Conservation (phyloP, 2,888 invertebrate species). For the Brachypalpus laphriformis region DNA sequence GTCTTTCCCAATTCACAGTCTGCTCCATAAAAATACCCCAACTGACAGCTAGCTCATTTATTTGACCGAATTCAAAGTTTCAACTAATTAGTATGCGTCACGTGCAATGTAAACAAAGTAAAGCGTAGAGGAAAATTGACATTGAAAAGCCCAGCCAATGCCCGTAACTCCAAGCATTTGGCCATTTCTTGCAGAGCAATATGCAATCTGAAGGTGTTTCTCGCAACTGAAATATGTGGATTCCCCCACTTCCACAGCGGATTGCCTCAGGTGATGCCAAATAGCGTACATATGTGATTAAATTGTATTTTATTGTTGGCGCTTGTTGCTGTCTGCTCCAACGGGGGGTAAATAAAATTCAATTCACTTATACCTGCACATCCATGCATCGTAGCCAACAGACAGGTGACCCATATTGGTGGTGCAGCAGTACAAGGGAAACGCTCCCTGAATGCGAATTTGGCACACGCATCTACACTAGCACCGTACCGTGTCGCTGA, state of each 20-base stretch:
- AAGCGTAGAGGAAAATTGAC: conserved; percentile 41
- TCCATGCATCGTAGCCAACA: not conserved
- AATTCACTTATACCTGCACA: conserved; percentile 40
- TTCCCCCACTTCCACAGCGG: conserved; percentile 5
- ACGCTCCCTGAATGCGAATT: conserved; percentile 57
- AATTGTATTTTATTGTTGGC: conserved; percentile 37
- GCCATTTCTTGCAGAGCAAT: conserved; percentile 34
- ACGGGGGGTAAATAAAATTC: conserved; percentile 55
- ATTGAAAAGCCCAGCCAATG: conserved; percentile 50
- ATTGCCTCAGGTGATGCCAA: conserved; percentile 23
- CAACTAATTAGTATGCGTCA: conserved; percentile 34
- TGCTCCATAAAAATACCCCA: conserved; percentile 22
- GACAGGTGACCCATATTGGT: conserved; percentile 59
- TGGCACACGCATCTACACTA: conserved; percentile 69
- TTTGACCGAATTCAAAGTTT: not conserved
- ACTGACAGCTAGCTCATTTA: not conserved
- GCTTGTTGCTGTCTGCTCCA: conserved; percentile 25
- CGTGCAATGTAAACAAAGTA: not conserved
- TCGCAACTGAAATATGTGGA: conserved; percentile 42
- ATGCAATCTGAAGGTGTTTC: conserved; percentile 40
- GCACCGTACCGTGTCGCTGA: conserved; percentile 57
- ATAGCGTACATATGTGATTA: conserved; percentile 35
- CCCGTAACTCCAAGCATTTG: conserved; percentile 18
- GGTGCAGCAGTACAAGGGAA: conserved; percentile 19
- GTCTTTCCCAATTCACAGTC: conserved; percentile 24